Conservation (phyloP, 2,113 vertebrate species). For the Carlito syrichta region DNA sequence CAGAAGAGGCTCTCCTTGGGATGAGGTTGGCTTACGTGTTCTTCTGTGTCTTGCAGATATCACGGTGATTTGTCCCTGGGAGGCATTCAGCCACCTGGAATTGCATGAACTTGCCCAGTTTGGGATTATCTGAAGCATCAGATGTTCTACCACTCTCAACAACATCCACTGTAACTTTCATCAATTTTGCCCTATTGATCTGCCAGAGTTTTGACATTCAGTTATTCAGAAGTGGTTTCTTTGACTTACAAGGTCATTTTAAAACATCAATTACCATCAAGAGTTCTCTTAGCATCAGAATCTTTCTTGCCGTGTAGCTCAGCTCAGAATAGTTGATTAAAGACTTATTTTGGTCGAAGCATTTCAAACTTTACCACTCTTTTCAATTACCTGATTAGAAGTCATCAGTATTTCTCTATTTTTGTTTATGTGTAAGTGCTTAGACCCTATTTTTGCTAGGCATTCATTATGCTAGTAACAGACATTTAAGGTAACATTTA, state of each 20-base stretch:
- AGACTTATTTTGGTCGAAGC: background rate
- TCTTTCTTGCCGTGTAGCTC: background rate
- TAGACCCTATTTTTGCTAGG: background rate
- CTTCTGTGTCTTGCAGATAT: slow-evolving; percentile 81
- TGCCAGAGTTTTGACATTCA: slow-evolving; percentile 62
- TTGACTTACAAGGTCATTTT: background rate
- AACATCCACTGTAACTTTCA: slow-evolving; percentile 39
- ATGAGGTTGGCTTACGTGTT: background rate
- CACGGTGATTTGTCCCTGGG: slow-evolving; percentile 89
- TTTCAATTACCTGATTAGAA: background rate
- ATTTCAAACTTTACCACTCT: background rate
- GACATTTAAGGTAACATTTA: background rate
- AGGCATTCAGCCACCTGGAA: slow-evolving; percentile 88
- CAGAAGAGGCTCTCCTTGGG: background rate
- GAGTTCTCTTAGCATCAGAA: background rate
- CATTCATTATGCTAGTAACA: background rate
- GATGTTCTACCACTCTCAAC: slow-evolving; percentile 40
- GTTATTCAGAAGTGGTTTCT: slow-evolving; percentile 58
- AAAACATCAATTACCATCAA: background rate
- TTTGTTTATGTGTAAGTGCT: background rate
- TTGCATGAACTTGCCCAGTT: slow-evolving; percentile 86
- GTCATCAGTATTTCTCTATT: background rate
- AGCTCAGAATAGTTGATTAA: background rate
- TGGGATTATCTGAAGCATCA: slow-evolving; percentile 83
- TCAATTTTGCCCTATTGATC: slow-evolving; percentile 51